A percentile compares a stretch with the other conserved stretches of the same genome.
These are phyloP conservation scores for Hydriomena furcata DNA, from an alignment of 2,888 invertebrate genomes.

Conservation along the genomic window DNA sequence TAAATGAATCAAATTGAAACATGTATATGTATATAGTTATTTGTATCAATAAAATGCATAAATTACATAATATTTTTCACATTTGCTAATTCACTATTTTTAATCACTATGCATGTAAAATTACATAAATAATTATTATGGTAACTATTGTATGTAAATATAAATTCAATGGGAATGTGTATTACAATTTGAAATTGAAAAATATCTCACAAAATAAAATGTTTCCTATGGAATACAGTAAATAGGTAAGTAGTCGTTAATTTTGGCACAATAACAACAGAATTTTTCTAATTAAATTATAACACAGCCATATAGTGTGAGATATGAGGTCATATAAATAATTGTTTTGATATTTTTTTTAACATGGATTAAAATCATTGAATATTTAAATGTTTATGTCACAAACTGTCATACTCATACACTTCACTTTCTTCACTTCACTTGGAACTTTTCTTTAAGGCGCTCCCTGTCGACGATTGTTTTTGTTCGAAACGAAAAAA, in stretches of 20 bases:
- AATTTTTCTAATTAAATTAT: constrained; percentile 20
- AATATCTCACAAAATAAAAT: constrained; percentile 23
- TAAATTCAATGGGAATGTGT: constrained; percentile 35
- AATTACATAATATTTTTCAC: background rate
- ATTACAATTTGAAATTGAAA: constrained; percentile 14
- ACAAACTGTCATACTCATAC: too few relatives aligned
- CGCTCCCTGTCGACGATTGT: too few relatives aligned
- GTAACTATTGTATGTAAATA: constrained; percentile 3
- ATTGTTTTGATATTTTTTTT: too few relatives aligned
- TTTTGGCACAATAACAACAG: constrained; percentile 40
- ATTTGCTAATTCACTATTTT: background rate
- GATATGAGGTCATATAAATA: constrained; percentile 11
- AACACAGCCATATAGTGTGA: constrained; percentile 38
- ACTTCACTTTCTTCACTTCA: too few relatives aligned
- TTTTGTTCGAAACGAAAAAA: too few relatives aligned
- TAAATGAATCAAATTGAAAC: too few relatives aligned
- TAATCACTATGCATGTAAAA: background rate
- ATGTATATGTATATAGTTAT: too few relatives aligned
- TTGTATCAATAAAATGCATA: constrained; percentile 5
- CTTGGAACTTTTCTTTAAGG: too few relatives aligned
- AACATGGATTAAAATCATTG: too few relatives aligned
- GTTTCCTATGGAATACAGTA: constrained; percentile 16
- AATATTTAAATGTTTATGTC: too few relatives aligned
- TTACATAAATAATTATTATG: constrained; percentile 1
- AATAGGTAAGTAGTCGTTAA: constrained; percentile 7